A percentile compares a stretch with the other conserved stretches of the same genome.
Evolutionary conservation across 1,140 invertebrate species (phyloP).

Genomic region (Varroa destructor): DNA sequence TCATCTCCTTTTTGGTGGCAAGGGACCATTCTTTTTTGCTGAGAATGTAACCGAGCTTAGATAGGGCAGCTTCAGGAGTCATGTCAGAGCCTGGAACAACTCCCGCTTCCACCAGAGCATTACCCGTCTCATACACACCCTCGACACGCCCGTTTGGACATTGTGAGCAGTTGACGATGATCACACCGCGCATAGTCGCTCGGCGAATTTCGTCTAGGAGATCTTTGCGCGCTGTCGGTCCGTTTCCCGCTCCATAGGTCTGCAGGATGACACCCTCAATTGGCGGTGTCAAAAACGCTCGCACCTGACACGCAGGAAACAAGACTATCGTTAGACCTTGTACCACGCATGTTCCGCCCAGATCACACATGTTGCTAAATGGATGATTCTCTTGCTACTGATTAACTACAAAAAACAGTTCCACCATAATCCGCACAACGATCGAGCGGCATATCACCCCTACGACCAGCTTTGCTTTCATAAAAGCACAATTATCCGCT

Average conservation of each 20-base stretch:
- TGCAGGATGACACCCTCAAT: slow-evolving; percentile 78
- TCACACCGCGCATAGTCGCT: slow-evolving; percentile 62
- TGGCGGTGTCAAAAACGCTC: slow-evolving; percentile 64
- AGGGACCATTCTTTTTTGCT: slow-evolving; percentile 63
- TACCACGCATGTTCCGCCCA: background rate
- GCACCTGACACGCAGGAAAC: slow-evolving; percentile 43
- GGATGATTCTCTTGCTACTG: too few relatives aligned
- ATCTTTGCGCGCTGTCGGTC: slow-evolving; percentile 68
- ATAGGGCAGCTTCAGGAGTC: slow-evolving; percentile 83
- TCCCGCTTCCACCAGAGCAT: slow-evolving; percentile 48
- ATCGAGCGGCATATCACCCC: too few relatives aligned
- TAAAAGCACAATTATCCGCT: too few relatives aligned
- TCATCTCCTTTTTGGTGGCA: slow-evolving; percentile 62
- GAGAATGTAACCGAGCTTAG: slow-evolving; percentile 79
- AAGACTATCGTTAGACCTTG: background rate
- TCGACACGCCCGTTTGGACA: slow-evolving; percentile 59
- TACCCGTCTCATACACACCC: slow-evolving; percentile 63
- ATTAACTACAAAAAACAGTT: too few relatives aligned
- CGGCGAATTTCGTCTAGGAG: slow-evolving; percentile 57
- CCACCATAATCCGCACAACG: too few relatives aligned
- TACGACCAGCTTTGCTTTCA: too few relatives aligned
- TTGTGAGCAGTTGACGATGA: slow-evolving; percentile 86
- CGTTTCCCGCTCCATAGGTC: slow-evolving; percentile 82
- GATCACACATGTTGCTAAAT: background rate
- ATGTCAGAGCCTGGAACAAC: slow-evolving; percentile 82